Conservation (phyloP, 1,140 invertebrate species). For the Drosophila arawakana region DNA sequence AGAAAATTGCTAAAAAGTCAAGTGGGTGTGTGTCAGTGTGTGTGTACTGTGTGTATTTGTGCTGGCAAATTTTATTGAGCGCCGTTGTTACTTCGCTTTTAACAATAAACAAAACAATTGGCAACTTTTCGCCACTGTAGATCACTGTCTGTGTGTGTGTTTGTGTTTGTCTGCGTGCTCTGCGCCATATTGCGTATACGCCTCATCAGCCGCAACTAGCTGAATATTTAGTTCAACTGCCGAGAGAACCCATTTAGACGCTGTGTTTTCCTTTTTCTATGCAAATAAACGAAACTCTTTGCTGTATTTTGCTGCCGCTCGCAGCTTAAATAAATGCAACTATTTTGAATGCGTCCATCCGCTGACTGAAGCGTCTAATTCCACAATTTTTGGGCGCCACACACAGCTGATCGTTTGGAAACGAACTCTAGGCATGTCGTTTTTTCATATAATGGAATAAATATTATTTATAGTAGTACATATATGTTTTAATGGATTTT, state of each 20-base stretch:
- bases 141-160: not conserved
- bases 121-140: slow-evolving; percentile 32
- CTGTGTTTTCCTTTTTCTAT: slow-evolving; percentile 41
- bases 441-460: no score
- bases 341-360: slow-evolving; percentile 45
- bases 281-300: slow-evolving; percentile 57
- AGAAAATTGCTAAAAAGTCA: slow-evolving; percentile 62
- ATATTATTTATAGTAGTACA: not conserved
- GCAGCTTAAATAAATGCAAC: slow-evolving; percentile 49
- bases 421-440: not conserved
- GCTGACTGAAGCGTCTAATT: slow-evolving; percentile 18
- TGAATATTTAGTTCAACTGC: slow-evolving; percentile 63
- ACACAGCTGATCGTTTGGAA: not conserved
- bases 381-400: slow-evolving; percentile 12
- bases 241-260: slow-evolving; percentile 12
- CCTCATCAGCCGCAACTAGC: slow-evolving; percentile 37
- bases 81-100: slow-evolving; percentile 28
- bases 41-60: slow-evolving; percentile 13
- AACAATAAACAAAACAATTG: slow-evolving; percentile 64
- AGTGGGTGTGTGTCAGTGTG: slow-evolving; percentile 23
- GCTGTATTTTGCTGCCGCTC: slow-evolving; percentile 6
- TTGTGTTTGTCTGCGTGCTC: not conserved
- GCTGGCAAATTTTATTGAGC: slow-evolving; percentile 50
- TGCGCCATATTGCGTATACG: slow-evolving; percentile 70
- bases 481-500: not conserved